Evolutionary conservation across 2,113 vertebrate genomes (phyloP), one percentile per base, ranked within the genome.

Genomic region (Alethe castanea): DNA sequence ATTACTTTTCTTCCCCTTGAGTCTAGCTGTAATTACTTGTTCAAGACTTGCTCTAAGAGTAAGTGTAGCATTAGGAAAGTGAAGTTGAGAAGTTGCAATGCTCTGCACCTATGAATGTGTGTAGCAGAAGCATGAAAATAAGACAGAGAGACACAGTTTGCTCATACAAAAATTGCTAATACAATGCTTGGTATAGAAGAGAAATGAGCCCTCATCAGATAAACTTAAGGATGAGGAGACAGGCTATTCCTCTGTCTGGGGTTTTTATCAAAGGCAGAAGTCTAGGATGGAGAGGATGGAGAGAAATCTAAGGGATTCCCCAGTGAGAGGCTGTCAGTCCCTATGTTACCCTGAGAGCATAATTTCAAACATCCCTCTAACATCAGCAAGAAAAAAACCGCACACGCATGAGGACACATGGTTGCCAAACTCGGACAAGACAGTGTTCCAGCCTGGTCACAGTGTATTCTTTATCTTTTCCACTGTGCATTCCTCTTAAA

Each of bases 401-500:
- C 4, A 24, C 6, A 54, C 3, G 35, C 3, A 26, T 8, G 33
- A 47, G 18, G 20, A 74, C 1, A 1, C 5, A 26, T 1, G 1
- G 10, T 22, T 88, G n/a, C 64, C 28, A 73, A 54, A 82, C 52
- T 50, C 29, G 33, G 36, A n/a, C 7, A 54, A 77, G 36, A n/a
- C 11, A 38, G 26, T 35, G 14, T 57, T 77, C 12, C 33, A 65
- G 40, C 22, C 18, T 48, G 38, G n/a, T 42, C 52, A 59, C 16
- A 16, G 20, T 36, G 8, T 40, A 53, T 56, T 80, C 18, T 35
- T 3, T 50, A 6, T 18, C 16, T 91, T 94, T 59, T 50, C 33
- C 3, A 2, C 19, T n/a, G 5, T 13, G 11, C 8, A 19, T 70
- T 71, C 23, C 36, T 66, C 56, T 52, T 70, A 38, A 8, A 50